Evolutionary conservation across 2,113 vertebrate genomes (phyloP).

Genomic region (Muntiacus muntjak): DNA sequence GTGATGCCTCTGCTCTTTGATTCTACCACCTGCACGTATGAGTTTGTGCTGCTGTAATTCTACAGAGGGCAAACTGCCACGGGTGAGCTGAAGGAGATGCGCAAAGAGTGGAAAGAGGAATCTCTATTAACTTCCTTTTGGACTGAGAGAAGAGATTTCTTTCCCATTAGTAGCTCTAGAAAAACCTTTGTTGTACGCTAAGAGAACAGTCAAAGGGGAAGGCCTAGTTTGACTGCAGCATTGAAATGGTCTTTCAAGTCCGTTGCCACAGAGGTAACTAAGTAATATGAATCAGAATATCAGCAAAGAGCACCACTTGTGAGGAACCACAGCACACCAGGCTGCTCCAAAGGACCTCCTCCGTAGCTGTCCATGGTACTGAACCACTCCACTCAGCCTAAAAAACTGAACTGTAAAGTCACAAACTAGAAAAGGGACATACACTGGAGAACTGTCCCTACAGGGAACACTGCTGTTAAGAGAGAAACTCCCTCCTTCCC

Average conservation of each 20-base stretch:
- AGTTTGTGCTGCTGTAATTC: not conserved
- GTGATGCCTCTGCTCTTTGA: not conserved
- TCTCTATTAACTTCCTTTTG: not conserved
- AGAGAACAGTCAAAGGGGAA: not conserved
- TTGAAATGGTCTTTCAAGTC: not conserved
- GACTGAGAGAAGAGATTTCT: not conserved
- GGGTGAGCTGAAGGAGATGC: not conserved
- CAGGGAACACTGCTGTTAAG: not conserved
- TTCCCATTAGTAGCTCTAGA: not conserved
- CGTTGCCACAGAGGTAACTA: not conserved
- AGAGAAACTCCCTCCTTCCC: not conserved
- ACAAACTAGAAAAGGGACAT: not conserved
- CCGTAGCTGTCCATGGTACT: not conserved
- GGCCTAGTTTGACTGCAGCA: not conserved
- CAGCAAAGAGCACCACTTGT: not conserved
- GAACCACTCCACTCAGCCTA: not conserved
- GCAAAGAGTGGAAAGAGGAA: not conserved
- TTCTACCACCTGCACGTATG: not conserved
- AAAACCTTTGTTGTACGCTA: not conserved
- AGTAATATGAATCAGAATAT: not conserved
- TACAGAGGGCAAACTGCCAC: not conserved
- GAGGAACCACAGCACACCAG: not conserved
- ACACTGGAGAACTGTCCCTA: not conserved
- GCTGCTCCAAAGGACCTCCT: fast-evolving
- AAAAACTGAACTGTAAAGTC: not conserved